phyloP scores from a whole-genome alignment of 1,140 invertebrate species.

The Neodiprion virginianus region DNA sequence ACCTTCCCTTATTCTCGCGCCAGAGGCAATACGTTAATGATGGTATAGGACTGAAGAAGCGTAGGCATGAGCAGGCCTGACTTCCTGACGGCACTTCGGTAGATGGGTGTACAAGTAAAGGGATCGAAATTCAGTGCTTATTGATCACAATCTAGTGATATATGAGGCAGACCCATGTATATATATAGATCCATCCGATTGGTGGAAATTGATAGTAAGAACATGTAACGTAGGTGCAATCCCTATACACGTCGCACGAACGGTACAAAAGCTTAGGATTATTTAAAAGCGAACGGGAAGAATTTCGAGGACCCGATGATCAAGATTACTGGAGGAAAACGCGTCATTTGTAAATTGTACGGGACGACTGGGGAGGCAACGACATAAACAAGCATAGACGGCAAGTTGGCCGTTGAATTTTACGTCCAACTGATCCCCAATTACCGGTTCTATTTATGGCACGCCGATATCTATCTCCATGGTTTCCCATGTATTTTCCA shows the following conservation, averaged over 20 bases:
- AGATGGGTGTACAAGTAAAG: background rate
- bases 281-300: background rate
- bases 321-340: background rate
- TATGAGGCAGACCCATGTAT: background rate
- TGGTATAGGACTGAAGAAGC: too few relatives aligned
- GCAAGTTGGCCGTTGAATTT: background rate
- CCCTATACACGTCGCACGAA: background rate
- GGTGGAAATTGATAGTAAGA: background rate
- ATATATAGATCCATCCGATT: background rate
- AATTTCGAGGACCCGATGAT: background rate
- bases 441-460: slow-evolving; percentile 15
- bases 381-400: background rate
- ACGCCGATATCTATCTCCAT: slow-evolving; percentile 2
- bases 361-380: background rate
- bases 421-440: slow-evolving; percentile 13
- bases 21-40: too few relatives aligned
- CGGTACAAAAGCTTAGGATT: background rate
- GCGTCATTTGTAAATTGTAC: slow-evolving; percentile 7
- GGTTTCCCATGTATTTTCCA: slow-evolving; percentile 12
- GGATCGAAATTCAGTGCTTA: slow-evolving; percentile 1
- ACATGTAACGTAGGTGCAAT: background rate
- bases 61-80: background rate
- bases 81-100: background rate
- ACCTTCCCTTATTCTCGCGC: too few relatives aligned
- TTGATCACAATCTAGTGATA: background rate